Conservation (phyloP, 2,113 vertebrate species). For the Megaceryle maxima region DNA sequence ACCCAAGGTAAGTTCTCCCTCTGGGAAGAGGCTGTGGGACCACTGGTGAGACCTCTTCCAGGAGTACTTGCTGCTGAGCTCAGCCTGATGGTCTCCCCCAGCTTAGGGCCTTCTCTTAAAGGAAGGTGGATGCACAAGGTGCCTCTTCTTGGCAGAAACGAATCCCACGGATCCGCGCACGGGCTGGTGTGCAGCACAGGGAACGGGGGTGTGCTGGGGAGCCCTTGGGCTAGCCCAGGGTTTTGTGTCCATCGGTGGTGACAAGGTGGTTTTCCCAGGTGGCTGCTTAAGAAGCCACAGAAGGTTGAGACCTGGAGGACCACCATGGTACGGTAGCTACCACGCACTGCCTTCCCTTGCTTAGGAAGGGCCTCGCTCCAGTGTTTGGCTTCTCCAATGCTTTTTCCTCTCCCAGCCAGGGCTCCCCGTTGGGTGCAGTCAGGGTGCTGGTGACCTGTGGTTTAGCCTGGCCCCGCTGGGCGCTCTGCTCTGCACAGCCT, state of each 20-base stretch:
- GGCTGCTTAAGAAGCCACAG: background rate
- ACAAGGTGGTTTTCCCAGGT: background rate
- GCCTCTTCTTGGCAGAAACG: background rate
- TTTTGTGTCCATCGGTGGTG: background rate
- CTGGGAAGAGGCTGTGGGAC: background rate
- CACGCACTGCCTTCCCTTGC: background rate
- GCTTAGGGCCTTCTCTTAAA: background rate
- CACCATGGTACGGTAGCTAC: background rate
- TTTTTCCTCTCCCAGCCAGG: background rate
- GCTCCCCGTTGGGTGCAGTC: background rate
- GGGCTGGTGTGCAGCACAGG: background rate
- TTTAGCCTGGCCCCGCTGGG: background rate
- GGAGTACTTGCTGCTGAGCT: background rate
- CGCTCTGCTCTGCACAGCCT: background rate
- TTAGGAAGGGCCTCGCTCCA: background rate
- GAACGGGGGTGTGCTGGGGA: background rate
- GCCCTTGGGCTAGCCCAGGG: background rate
- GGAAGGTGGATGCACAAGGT: background rate
- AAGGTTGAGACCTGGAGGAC: background rate
- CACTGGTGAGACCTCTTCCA: background rate
- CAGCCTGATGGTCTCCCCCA: background rate
- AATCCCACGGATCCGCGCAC: background rate
- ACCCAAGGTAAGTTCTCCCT: constrained; percentile 55
- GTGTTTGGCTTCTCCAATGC: background rate
- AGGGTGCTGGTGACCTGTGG: background rate